These are phyloP conservation scores for Prosopocoilus inquinatus DNA, from an alignment of 2,888 invertebrate species.

Conservation along the genomic window DNA sequence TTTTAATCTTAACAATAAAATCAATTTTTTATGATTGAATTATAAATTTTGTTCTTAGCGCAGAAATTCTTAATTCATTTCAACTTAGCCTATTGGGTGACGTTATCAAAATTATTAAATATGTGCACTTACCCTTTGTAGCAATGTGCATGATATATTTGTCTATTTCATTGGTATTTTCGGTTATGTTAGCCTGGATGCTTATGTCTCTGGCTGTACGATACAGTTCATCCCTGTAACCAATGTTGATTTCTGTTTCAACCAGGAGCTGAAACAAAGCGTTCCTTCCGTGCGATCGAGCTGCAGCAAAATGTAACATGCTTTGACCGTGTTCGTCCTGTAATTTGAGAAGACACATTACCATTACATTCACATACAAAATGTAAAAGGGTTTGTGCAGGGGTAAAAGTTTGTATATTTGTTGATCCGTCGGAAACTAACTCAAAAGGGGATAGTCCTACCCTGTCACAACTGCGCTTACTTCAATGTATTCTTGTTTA, in stretches of 20 bases:
- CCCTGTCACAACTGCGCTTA: too few species aligned
- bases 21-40: too few species aligned
- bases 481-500: too few species aligned
- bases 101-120: too few species aligned
- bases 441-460: too few species aligned
- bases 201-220: slow-evolving; percentile 85
- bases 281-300: slow-evolving; percentile 76
- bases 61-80: too few species aligned
- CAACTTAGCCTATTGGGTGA: too few species aligned
- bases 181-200: slow-evolving; percentile 71
- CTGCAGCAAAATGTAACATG: slow-evolving; percentile 84
- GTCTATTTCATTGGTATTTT: slow-evolving; percentile 81
- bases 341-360: slow-evolving; percentile 19
- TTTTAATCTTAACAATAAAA: too few species aligned
- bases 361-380: not conserved
- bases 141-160: slow-evolving; percentile 75
- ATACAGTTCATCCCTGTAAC: slow-evolving; percentile 82
- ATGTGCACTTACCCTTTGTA: slow-evolving; percentile 61
- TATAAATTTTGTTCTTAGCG: too few species aligned
- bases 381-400: too few species aligned
- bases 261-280: slow-evolving; percentile 76
- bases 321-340: slow-evolving; percentile 90
- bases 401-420: too few species aligned
- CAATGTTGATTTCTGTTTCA: slow-evolving; percentile 77
- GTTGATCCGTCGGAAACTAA: too few species aligned